phyloP scores from a whole-genome alignment of 2,113 vertebrate species.

The Progne subis region DNA sequence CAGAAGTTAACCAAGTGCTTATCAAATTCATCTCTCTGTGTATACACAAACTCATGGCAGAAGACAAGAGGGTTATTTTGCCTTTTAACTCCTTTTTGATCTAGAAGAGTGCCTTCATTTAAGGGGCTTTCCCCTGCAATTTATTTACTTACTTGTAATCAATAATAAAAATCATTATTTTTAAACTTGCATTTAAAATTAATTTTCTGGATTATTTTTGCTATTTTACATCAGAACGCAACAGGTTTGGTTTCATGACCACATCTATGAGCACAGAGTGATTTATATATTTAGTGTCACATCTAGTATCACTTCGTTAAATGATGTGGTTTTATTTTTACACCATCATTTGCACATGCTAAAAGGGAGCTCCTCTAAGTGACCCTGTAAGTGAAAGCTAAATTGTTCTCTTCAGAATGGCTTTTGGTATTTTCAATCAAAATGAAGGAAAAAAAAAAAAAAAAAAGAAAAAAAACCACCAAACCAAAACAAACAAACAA shows the following conservation, averaged over 20 bases:
- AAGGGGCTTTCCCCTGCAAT: not conserved
- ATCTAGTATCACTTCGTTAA: not conserved
- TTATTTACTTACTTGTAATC: not conserved
- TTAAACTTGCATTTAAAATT: not conserved
- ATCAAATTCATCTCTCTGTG: not conserved
- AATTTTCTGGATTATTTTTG: not conserved
- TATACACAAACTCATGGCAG: not conserved
- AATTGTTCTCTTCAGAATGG: not conserved
- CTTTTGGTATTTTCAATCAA: not conserved
- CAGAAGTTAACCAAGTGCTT: not conserved
- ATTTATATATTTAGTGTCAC: not conserved
- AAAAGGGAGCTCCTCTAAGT: not conserved
- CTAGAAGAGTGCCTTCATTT: not conserved
- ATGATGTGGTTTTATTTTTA: not conserved
- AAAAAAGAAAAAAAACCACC: not conserved
- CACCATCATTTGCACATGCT: not conserved
- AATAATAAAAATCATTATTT: not conserved
- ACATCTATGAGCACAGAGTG: not conserved
- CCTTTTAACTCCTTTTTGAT: constrained; percentile 31
- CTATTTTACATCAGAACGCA: not conserved
- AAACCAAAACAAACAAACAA: too few species aligned
- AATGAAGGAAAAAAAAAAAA: not conserved
- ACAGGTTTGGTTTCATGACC: not conserved
- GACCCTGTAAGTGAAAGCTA: not conserved
- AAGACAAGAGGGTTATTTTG: not conserved